These are phyloP conservation scores for Drosophila melanocephala DNA, from an alignment of 2,888 invertebrate genomes.

Conservation along the genomic window DNA sequence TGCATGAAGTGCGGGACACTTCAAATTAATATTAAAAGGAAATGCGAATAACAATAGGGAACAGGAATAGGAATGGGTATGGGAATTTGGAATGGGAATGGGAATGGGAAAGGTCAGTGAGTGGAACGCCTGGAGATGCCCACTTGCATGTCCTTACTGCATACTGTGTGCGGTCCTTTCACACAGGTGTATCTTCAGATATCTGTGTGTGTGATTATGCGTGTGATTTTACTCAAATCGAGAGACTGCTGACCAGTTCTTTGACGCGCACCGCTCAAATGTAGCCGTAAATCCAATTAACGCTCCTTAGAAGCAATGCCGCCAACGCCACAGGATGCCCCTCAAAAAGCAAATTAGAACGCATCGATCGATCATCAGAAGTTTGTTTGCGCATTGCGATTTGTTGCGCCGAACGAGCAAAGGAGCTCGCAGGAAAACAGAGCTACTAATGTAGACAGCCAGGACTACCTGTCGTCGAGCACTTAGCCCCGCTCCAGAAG, in stretches of 20 bases:
- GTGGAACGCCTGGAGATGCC: slow-evolving; percentile 50
- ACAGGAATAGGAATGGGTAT: slow-evolving; percentile 10
- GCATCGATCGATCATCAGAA: slow-evolving; percentile 52
- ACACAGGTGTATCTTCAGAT: slow-evolving; percentile 61
- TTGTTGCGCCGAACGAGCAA: slow-evolving; percentile 56
- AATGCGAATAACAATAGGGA: slow-evolving; percentile 70
- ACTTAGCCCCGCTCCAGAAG: slow-evolving; percentile 59
- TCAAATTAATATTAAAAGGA: slow-evolving; percentile 72
- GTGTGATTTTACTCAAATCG: slow-evolving; percentile 62
- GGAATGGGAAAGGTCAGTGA: slow-evolving; percentile 60
- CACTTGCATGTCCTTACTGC: slow-evolving; percentile 41
- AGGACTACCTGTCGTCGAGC: slow-evolving; percentile 47
- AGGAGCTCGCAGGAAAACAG: slow-evolving; percentile 29
- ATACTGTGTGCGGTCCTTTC: slow-evolving; percentile 74
- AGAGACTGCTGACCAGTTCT: slow-evolving; percentile 43
- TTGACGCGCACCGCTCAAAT: slow-evolving; percentile 61
- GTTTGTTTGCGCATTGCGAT: slow-evolving; percentile 63
- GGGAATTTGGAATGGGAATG: slow-evolving; percentile 22
- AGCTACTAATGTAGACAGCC: slow-evolving; percentile 3
- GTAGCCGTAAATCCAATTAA: slow-evolving; percentile 75
- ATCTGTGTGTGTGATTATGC: slow-evolving; percentile 38
- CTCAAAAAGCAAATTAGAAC: slow-evolving; percentile 19
- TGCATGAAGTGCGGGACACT: slow-evolving; percentile 76
- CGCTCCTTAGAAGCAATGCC: slow-evolving; percentile 46
- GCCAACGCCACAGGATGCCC: slow-evolving; percentile 48